Evolutionary conservation across 2,797 vertebrate species (phyloP).

Genomic region (Alcedo quadribrachys): DNA sequence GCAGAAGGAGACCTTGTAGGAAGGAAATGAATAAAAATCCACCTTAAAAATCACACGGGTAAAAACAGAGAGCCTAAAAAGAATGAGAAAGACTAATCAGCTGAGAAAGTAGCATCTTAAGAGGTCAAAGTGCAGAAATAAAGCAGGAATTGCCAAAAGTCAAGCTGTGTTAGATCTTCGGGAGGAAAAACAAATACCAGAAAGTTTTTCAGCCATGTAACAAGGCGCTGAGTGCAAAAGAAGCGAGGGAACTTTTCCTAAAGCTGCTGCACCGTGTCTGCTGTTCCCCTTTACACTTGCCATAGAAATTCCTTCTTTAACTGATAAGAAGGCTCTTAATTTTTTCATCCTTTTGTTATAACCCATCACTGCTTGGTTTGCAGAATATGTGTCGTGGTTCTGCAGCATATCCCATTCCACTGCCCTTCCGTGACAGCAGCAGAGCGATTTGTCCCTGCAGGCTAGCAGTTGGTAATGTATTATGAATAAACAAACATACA

Average conservation of each 20-base stretch:
- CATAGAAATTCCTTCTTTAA: not conserved
- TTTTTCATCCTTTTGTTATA: not conserved
- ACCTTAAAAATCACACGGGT: not conserved
- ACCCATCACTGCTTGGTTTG: not conserved
- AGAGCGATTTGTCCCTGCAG: not conserved
- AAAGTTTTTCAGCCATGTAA: not conserved
- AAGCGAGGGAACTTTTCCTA: not conserved
- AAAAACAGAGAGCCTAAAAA: not conserved
- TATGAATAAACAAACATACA: constrained; percentile 54
- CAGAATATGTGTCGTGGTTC: not conserved
- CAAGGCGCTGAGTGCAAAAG: constrained; percentile 10
- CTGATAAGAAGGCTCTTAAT: not conserved
- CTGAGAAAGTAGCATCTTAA: constrained; percentile 10
- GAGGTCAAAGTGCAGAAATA: constrained; percentile 45
- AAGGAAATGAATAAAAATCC: constrained; percentile 45
- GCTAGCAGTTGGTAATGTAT: constrained; percentile 31
- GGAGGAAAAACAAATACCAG: constrained; percentile 29
- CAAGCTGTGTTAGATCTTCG: not conserved
- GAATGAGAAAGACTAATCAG: not conserved
- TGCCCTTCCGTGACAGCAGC: not conserved
- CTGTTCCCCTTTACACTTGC: not conserved
- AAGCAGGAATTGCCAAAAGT: constrained; percentile 19
- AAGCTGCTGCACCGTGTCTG: not conserved
- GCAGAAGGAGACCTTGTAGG: not conserved
- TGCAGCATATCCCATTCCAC: not conserved